Conservation (phyloP, 2,113 vertebrate genomes). For the Chinchilla lanigera region DNA sequence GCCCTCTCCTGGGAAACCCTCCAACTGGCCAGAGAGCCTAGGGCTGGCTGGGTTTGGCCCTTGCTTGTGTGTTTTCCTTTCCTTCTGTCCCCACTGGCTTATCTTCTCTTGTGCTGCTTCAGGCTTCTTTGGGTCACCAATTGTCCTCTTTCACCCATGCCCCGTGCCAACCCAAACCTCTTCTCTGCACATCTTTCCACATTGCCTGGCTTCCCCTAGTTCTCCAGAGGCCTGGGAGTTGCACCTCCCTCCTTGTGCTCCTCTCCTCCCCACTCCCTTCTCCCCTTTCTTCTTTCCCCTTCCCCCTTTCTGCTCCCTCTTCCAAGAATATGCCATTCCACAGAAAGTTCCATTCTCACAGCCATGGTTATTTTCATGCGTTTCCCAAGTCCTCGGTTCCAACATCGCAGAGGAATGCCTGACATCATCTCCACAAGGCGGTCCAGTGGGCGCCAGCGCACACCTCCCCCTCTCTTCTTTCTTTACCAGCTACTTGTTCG, state of each 20-base stretch:
- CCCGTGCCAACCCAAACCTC: background rate
- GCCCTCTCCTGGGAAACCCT: background rate
- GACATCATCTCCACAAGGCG: constrained; percentile 46
- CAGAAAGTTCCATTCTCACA: constrained; percentile 65
- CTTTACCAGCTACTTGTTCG: constrained; percentile 23
- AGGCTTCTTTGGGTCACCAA: background rate
- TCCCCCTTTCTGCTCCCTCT: background rate
- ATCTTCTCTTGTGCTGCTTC: background rate
- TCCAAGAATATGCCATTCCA: constrained; percentile 74
- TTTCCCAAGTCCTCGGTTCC: constrained; percentile 33
- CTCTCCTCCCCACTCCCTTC: too few species aligned
- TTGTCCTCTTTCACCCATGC: background rate
- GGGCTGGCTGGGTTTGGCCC: background rate
- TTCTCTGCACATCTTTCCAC: background rate
- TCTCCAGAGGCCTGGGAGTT: background rate
- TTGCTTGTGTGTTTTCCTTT: background rate
- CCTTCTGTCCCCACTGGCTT: background rate
- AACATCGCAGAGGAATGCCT: constrained; percentile 71
- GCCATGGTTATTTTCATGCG: constrained; percentile 44
- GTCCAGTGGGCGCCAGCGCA: background rate
- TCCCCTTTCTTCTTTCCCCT: background rate
- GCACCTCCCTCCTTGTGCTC: background rate
- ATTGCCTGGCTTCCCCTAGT: too few species aligned
- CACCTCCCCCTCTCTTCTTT: background rate
- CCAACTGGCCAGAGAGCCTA: background rate